Percentiles rank a stretch among this genome's conserved stretches.
phyloP scores from a whole-genome alignment of 2,113 vertebrate species.

The Anser brachyrhynchus region DNA sequence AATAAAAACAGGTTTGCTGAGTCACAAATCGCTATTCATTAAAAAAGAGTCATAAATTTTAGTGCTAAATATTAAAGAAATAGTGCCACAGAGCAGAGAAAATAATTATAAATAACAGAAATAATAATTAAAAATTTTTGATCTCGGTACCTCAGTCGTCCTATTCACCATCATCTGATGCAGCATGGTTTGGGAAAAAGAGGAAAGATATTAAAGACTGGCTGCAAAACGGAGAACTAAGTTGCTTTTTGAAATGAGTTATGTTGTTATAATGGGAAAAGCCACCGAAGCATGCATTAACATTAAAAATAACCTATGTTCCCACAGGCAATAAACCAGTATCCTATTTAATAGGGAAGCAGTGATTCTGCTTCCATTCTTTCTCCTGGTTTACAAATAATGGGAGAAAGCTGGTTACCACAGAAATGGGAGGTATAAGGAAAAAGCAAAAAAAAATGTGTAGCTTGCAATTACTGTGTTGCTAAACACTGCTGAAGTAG shows the following conservation, averaged over 20 bases:
- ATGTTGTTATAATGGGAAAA: conserved; percentile 40
- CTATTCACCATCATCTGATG: conserved; percentile 99
- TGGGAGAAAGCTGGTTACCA: neutral
- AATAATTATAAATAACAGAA: conserved; percentile 23
- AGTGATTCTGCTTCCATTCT: neutral
- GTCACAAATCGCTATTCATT: neutral
- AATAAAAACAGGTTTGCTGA: neutral
- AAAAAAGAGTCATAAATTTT: neutral
- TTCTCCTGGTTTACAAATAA: neutral
- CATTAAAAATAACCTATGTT: neutral
- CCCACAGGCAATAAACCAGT: neutral
- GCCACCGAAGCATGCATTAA: conserved; percentile 52
- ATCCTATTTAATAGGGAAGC: neutral
- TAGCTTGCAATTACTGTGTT: neutral
- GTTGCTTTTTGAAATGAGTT: conserved; percentile 46
- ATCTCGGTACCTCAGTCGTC: conserved; percentile 95
- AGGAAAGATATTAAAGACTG: conserved; percentile 78
- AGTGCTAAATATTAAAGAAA: neutral
- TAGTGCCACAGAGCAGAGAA: conserved; percentile 9
- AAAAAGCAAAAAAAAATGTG: neutral
- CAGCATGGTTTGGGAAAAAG: conserved; percentile 82
- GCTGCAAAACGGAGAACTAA: neutral
- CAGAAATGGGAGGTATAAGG: neutral
- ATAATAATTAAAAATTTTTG: conserved; percentile 66
- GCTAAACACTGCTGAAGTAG: neutral